Percentiles rank a stretch among this genome's conserved stretches.
Conservation (phyloP, 2,113 vertebrate species). For the Odobenus rosmarus region DNA sequence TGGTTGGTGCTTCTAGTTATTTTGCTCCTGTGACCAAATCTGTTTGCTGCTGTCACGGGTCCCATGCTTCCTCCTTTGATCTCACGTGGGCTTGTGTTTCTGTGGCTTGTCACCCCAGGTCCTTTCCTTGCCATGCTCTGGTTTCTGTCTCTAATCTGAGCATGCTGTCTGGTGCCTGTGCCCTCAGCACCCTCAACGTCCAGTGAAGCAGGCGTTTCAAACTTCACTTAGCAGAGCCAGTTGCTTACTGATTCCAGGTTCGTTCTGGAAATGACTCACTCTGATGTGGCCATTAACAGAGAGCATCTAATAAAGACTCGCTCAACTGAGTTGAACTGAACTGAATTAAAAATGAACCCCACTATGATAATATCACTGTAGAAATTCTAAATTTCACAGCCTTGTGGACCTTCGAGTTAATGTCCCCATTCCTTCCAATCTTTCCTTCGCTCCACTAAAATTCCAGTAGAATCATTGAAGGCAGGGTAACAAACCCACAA, state of each 20-base stretch:
- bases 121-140: neutral
- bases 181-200: neutral
- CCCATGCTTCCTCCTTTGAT: neutral
- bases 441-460: neutral
- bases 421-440: neutral
- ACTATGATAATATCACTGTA: neutral
- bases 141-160: no score
- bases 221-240: no score
- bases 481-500: neutral
- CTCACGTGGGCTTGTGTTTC: neutral
- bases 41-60: neutral
- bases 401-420: neutral
- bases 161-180: accelerated
- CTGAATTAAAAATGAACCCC: neutral
- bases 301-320: neutral
- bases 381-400: neutral
- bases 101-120: neutral
- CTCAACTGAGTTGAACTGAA: no score
- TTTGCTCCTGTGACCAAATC: neutral
- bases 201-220: no score
- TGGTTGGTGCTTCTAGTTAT: neutral
- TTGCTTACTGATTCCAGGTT: neutral
- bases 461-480: neutral
- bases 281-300: neutral
- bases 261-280: neutral